phyloP scores from a whole-genome alignment of 2,113 vertebrate genomes.

The Edolisoma coerulescens region DNA sequence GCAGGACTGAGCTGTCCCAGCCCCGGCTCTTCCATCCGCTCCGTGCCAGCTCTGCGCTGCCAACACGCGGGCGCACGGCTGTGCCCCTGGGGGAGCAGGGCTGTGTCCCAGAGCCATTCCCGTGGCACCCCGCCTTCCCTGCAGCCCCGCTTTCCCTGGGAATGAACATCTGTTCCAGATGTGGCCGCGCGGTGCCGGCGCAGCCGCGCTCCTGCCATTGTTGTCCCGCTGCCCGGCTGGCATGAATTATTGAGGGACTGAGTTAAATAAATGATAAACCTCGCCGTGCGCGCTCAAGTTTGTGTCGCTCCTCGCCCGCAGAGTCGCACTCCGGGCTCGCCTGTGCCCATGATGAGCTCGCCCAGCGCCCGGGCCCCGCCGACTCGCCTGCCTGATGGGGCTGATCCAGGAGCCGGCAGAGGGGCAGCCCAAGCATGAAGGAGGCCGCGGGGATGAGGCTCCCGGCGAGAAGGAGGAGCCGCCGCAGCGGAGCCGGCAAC shows the following conservation, averaged over 20 bases:
- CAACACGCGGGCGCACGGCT: not conserved
- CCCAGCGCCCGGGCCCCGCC: not conserved
- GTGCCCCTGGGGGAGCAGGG: not conserved
- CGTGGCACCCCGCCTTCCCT: not conserved
- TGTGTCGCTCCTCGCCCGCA: slow-evolving; percentile 67
- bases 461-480: slow-evolving; percentile 52
- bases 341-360: slow-evolving; percentile 64
- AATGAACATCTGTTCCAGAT: slow-evolving; percentile 65
- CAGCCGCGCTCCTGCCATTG: not conserved
- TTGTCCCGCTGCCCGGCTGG: slow-evolving; percentile 19
- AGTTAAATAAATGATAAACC: slow-evolving; percentile 26
- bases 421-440: slow-evolving; percentile 65
- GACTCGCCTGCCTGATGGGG: slow-evolving; percentile 65
- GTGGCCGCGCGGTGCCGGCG: slow-evolving; percentile 26
- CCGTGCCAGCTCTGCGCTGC: not conserved
- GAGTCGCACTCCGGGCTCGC: slow-evolving; percentile 39
- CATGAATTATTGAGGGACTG: slow-evolving; percentile 57
- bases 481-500: slow-evolving; percentile 47
- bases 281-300: slow-evolving; percentile 10
- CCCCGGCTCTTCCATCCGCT: not conserved
- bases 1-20: not conserved
- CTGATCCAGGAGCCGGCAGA: slow-evolving; percentile 70
- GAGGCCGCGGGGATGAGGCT: slow-evolving; percentile 45
- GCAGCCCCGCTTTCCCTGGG: slow-evolving; percentile 23
- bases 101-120: not conserved